Conservation (phyloP, 2,797 vertebrate genomes). For the Acrossocheilus fasciatus region DNA sequence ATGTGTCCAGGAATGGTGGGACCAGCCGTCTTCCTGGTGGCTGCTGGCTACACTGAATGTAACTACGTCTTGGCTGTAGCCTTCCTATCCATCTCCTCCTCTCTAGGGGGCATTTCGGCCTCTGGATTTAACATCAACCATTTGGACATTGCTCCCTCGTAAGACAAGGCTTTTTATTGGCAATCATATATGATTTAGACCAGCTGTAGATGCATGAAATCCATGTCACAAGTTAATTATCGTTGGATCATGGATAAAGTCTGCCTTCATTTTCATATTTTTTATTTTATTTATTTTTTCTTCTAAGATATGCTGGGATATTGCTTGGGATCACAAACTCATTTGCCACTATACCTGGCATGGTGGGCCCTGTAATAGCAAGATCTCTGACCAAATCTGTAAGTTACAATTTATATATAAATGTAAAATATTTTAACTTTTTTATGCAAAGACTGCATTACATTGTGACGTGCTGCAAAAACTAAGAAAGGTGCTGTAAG, state of each 20-base stretch:
- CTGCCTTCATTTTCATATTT: not conserved
- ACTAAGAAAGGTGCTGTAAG: not conserved
- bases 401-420: constrained; percentile 69
- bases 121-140: constrained; percentile 98
- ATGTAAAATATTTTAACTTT: not conserved
- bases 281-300: not conserved
- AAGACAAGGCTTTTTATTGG: constrained; percentile 70
- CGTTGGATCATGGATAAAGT: not conserved
- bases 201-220: not conserved
- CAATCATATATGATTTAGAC: not conserved
- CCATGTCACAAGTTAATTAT: not conserved
- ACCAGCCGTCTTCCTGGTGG: constrained; percentile 90
- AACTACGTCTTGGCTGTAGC: constrained; percentile 87
- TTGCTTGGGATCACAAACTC: constrained; percentile 97
- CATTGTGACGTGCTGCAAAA: not conserved
- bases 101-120: constrained; percentile 89
- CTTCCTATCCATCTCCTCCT: constrained; percentile 92
- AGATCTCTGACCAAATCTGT: constrained; percentile 88
- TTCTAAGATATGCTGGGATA: constrained; percentile 91
- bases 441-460: not conserved
- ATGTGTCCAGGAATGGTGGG: constrained; percentile 88
- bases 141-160: constrained; percentile 98
- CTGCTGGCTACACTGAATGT: constrained; percentile 90
- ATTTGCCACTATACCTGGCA: constrained; percentile 97
- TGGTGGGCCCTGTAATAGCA: constrained; percentile 94